phyloP scores from a whole-genome alignment of 2,113 vertebrate species.

The Nesogale talazaci region DNA sequence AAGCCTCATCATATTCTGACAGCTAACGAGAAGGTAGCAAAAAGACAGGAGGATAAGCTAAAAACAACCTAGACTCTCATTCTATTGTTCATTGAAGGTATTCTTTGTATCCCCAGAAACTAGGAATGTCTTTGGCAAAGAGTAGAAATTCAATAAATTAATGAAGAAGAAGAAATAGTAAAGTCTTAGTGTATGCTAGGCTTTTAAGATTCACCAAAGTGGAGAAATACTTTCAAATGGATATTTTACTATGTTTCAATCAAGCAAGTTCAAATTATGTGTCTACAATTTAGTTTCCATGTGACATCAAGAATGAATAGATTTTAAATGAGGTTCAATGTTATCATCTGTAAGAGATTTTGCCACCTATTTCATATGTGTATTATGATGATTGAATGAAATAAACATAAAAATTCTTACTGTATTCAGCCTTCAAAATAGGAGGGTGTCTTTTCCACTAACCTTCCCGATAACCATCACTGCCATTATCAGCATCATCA shows the following conservation, averaged over 20 bases:
- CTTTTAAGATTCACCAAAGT: neutral
- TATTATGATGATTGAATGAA: neutral
- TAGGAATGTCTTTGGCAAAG: neutral
- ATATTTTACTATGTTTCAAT: constrained; percentile 25
- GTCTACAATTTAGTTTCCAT: neutral
- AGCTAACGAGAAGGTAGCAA: no score
- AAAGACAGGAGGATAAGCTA: neutral
- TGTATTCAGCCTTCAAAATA: neutral
- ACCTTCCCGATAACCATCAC: neutral
- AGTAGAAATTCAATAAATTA: constrained; percentile 1
- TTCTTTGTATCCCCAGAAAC: neutral
- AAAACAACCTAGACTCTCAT: neutral
- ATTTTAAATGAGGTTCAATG: neutral
- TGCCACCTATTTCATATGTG: neutral
- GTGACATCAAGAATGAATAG: neutral
- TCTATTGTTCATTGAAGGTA: neutral
- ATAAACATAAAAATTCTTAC: neutral
- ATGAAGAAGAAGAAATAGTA: neutral
- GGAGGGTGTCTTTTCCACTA: neutral
- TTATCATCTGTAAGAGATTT: neutral
- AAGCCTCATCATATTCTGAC: no score
- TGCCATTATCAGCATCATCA: neutral
- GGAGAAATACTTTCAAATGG: neutral
- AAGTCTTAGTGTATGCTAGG: neutral
- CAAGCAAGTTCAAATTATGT: neutral